phyloP scores from a whole-genome alignment of 2,113 vertebrate genomes.

The Ceuthmochares aereus region DNA sequence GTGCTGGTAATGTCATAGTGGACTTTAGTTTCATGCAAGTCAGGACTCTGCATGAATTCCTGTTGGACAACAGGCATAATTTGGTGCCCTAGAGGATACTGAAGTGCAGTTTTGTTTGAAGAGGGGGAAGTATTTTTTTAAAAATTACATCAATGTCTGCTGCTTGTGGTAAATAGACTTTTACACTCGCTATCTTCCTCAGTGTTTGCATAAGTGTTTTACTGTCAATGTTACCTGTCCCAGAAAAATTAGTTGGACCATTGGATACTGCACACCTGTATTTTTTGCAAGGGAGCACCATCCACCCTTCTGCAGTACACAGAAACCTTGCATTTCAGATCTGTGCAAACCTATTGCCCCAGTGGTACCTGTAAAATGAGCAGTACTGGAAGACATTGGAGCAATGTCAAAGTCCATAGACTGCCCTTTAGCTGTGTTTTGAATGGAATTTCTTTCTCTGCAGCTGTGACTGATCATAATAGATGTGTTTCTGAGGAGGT shows the following conservation, averaged over 20 bases:
- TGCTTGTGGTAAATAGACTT: neutral
- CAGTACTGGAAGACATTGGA: neutral
- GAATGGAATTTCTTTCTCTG: neutral
- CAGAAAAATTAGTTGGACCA: neutral
- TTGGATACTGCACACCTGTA: neutral
- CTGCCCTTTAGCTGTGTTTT: neutral
- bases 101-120: neutral
- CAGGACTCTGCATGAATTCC: neutral
- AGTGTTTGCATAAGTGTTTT: neutral
- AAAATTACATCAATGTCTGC: neutral
- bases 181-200: neutral
- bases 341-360: accelerated
- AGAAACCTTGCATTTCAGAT: neutral
- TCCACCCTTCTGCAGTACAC: neutral
- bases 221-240: neutral
- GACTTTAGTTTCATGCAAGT: neutral
- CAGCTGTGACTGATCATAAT: neutral
- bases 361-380: neutral
- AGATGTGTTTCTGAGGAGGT: neutral
- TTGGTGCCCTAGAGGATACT: neutral
- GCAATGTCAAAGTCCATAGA: neutral
- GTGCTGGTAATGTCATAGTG: neutral
- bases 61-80: neutral
- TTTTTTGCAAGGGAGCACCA: neutral
- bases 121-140: neutral